phyloP scores from a whole-genome alignment of 2,888 invertebrate species.

The Allolobophora icterica region DNA sequence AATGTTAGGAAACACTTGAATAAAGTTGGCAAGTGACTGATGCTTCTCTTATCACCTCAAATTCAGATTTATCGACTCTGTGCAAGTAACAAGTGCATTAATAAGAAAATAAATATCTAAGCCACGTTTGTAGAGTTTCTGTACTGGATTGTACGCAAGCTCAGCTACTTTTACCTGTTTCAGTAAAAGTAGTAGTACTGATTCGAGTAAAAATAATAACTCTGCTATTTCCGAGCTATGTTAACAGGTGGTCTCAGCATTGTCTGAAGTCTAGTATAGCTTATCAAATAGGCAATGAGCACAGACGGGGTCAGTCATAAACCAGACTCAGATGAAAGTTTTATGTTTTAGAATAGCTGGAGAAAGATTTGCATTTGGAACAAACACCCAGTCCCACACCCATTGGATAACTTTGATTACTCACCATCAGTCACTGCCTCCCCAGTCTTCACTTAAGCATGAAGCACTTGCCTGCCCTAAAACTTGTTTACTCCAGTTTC shows the following conservation, averaged over 20 bases:
- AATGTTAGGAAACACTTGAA: no score
- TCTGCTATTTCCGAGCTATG: neutral
- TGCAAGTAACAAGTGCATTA: no score
- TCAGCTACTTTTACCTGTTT: no score
- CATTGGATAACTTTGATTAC: slow-evolving; percentile 68
- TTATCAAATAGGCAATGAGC: neutral
- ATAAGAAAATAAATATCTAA: no score
- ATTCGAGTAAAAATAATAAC: neutral
- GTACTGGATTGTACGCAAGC: no score
- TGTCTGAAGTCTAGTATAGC: neutral
- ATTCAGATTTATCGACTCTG: no score
- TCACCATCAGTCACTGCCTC: neutral
- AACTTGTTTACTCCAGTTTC: neutral
- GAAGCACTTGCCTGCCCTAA: neutral
- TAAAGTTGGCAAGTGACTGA: no score
- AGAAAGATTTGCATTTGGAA: neutral
- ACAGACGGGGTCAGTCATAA: neutral
- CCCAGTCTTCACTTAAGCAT: neutral
- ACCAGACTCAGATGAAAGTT: neutral
- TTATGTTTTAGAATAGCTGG: neutral
- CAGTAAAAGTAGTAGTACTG: neutral
- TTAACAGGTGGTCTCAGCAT: neutral
- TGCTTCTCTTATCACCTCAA: no score
- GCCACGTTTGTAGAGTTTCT: no score
- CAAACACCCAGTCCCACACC: slow-evolving; percentile 70